phyloP scores from a whole-genome alignment of 2,797 vertebrate species.

The Choloepus didactylus region DNA sequence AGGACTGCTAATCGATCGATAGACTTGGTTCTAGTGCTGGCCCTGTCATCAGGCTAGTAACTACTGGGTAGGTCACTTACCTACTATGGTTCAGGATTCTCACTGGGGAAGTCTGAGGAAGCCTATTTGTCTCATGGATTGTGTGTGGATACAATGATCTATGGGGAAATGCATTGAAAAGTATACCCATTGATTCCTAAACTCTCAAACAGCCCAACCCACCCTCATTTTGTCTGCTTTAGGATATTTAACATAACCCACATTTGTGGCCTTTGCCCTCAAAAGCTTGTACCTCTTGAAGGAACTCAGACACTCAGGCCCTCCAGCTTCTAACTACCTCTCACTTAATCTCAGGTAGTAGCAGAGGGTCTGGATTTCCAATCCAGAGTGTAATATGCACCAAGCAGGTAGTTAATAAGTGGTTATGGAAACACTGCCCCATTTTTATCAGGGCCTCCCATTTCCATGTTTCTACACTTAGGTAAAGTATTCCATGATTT shows the following conservation, averaged over 20 bases:
- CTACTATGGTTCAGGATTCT: background rate
- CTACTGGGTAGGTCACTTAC: background rate
- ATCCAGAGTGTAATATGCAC: background rate
- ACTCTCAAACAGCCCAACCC: background rate
- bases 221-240: background rate
- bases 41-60: background rate
- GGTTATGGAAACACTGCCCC: background rate
- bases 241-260: too few species aligned
- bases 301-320: background rate
- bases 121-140: background rate
- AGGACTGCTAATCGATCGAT: background rate
- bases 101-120: background rate
- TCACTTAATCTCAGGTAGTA: background rate
- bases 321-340: background rate
- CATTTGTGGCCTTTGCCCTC: too few species aligned
- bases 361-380: background rate
- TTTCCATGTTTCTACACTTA: fast-evolving
- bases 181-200: background rate
- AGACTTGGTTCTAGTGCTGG: background rate
- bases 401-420: background rate
- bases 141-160: background rate
- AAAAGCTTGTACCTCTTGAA: too few species aligned
- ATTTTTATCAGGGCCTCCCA: background rate
- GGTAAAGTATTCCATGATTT: background rate
- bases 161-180: background rate